Evolutionary conservation across 1,140 invertebrate species (phyloP).

Genomic region (Drosophila albomicans): DNA sequence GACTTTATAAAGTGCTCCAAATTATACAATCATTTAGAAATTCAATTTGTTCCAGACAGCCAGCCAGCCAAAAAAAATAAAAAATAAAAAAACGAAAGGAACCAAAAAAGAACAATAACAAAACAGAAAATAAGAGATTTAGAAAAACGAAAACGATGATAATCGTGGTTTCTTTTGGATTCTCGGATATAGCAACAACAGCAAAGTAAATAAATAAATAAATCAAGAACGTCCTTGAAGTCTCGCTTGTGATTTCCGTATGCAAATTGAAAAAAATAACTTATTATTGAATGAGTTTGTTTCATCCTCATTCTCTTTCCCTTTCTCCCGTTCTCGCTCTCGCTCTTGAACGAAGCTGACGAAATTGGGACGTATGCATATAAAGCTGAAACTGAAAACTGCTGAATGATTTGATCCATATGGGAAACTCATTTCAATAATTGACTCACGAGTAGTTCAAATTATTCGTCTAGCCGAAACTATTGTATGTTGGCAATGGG

Average conservation of each 20-base stretch:
- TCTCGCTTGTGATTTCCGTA: conserved; percentile 80
- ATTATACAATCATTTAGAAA: conserved; percentile 84
- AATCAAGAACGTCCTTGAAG: conserved; percentile 81
- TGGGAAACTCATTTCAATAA: conserved; percentile 10
- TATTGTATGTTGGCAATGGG: not conserved
- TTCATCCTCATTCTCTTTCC: not conserved
- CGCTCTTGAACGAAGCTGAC: not conserved
- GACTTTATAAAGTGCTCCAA: conserved; percentile 79
- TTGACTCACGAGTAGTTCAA: conserved; percentile 1
- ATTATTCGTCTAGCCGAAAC: conserved; percentile 26
- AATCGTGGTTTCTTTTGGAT: conserved; percentile 44
- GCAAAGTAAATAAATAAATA: conserved; percentile 78
- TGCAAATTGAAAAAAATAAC: conserved; percentile 59
- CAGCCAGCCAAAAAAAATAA: conserved; percentile 21
- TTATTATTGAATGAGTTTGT: conserved; percentile 41
- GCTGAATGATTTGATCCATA: conserved; percentile 3
- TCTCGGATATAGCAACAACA: conserved; percentile 36
- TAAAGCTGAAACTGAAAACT: conserved; percentile 2
- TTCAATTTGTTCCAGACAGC: conserved; percentile 80
- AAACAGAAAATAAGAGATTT: conserved; percentile 11
- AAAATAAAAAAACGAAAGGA: not conserved
- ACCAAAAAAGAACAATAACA: conserved; percentile 25
- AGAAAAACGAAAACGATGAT: conserved; percentile 33
- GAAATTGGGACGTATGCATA: conserved; percentile 2
- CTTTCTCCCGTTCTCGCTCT: too few relatives aligned